Evolutionary conservation across 1,140 invertebrate species (phyloP), one percentile per base, ranked within the genome.

Genomic region (Pygmarrhopalites habei): DNA sequence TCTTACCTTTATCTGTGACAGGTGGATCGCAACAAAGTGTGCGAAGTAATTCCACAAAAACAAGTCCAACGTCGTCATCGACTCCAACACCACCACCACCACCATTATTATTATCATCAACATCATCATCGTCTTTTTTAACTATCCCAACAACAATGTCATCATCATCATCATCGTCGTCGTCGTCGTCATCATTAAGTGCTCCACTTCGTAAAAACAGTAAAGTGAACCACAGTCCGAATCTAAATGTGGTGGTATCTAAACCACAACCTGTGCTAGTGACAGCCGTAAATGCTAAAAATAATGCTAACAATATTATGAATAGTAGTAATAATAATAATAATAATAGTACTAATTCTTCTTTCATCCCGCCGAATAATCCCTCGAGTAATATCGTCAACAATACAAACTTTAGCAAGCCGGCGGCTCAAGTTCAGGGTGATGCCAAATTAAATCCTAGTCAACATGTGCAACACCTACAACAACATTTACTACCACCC

Each of bases 391-490:
- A 35, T 35, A 35, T 7, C 25, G 29, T 26, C 41, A 53, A 44
- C 10, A 35, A 32, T 29, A 30, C 25, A 26, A 52, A 52, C 25
- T 52, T 28, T 28, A 29, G 49, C 25, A 52, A 56, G 39, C 15
- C 32, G 30, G 32, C 26, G 44, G n/a, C n/a, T n/a, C 44, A 57
- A 61, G 43, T 46, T 52, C 65, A 65, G 23, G 55, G 52, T 62
- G 57, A 60, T 41, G 52, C 58, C 44, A 59, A 60, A 60, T 55
- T 46, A 29, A 56, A 59, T 59, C 57, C 64, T 49, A 65, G 64
- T 66, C 60, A 66, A 51, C 60, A 62, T 26, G 14, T 19, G 32
- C 60, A 30, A 67, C 67, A 44, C 61, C 62, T 44, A 23, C 60
- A 53, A 26, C 56, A n/a, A n/a, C n/a, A n/a, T n/a, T n/a, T n/a